phyloP scores from a whole-genome alignment of 2,888 invertebrate species.

The Eristalis pertinax region DNA sequence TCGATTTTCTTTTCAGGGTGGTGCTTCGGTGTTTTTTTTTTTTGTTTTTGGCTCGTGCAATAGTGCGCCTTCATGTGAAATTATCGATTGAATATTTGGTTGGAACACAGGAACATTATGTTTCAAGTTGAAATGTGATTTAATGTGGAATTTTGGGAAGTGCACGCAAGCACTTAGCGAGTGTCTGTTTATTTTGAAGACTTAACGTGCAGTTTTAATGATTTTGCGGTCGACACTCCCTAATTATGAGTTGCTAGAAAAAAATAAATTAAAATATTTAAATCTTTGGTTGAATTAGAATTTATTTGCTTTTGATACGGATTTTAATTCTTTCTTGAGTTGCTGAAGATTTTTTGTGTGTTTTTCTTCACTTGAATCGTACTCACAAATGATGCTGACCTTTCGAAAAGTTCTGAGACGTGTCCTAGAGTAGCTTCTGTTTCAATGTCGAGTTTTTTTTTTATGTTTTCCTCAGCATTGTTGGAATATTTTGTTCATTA shows the following conservation, averaged over 20 bases:
- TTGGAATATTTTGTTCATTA: too few species aligned
- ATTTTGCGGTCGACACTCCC: not conserved
- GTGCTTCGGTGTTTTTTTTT: not conserved
- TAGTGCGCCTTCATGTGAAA: constrained; percentile 26
- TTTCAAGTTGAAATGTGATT: constrained; percentile 8
- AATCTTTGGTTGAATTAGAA: not conserved
- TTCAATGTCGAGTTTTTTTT: too few species aligned
- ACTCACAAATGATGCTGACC: too few species aligned
- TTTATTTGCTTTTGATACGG: too few species aligned
- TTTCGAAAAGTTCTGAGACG: too few species aligned
- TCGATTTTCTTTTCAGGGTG: constrained; percentile 59
- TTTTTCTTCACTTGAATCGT: too few species aligned
- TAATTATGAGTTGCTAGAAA: not conserved
- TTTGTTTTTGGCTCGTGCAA: not conserved
- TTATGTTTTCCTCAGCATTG: too few species aligned
- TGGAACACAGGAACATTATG: constrained; percentile 5
- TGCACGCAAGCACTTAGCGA: not conserved
- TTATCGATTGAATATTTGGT: constrained; percentile 42
- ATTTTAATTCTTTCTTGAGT: too few species aligned
- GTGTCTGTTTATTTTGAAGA: not conserved
- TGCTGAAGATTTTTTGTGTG: too few species aligned
- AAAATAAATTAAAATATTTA: not conserved
- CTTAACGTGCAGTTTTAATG: not conserved
- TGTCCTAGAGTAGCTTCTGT: too few species aligned
- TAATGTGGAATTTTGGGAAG: constrained; percentile 15